phyloP scores from a whole-genome alignment of 2,113 vertebrate genomes.

The Megaceryle maxima region DNA sequence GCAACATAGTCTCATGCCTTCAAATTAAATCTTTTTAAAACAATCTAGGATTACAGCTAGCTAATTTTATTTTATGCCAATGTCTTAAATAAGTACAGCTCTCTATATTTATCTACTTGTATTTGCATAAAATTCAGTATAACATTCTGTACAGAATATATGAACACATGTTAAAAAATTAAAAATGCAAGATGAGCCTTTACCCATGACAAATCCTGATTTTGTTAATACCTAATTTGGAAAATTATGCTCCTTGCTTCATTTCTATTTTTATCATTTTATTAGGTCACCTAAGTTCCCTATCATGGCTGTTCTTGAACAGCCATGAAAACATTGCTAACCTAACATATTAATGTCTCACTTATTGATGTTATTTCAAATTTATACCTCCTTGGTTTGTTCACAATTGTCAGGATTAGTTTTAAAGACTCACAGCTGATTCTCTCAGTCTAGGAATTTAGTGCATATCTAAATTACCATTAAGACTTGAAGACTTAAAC shows the following conservation, averaged over 20 bases:
- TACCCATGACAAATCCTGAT: not conserved
- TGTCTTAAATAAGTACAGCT: not conserved
- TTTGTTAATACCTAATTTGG: not conserved
- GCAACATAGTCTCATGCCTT: not conserved
- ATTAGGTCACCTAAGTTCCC: not conserved
- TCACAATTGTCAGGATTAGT: not conserved
- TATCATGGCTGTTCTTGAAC: not conserved
- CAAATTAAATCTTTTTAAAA: not conserved
- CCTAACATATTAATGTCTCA: not conserved
- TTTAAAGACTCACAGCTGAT: not conserved
- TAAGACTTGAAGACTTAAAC: not conserved
- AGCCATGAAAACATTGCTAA: not conserved
- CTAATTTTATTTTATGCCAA: not conserved
- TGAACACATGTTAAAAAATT: not conserved
- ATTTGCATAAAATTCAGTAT: not conserved
- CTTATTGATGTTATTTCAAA: not conserved
- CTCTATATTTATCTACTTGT: not conserved
- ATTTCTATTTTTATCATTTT: not conserved
- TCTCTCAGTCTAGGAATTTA: not conserved
- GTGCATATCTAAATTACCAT: not conserved
- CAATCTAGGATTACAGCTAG: not conserved
- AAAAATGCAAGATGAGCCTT: not conserved
- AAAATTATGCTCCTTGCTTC: not conserved
- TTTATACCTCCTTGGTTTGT: not conserved
- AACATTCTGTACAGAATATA: not conserved